Base-by-base conservation (phyloP, 1,140 invertebrate species). In the Listronotus oregonensis region DNA sequence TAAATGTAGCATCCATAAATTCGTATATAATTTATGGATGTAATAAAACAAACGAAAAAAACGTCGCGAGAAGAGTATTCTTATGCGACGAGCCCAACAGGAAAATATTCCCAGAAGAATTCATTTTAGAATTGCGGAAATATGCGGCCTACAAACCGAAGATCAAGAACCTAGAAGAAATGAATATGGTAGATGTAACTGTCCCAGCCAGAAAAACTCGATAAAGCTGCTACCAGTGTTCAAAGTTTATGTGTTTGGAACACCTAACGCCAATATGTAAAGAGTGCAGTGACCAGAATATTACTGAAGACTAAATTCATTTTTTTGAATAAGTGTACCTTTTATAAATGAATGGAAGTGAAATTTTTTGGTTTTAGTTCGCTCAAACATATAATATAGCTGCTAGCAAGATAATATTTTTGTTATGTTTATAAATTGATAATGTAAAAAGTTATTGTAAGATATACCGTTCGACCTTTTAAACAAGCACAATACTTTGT, bases 1-100 rank as follows among this genome's bases (percentile, higher is more conserved):
- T 68, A 43, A 63, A 64, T 59, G 50, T 65, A 44, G 15, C 50
- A 6, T 21, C 10, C 10, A 60, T 61, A 27, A 65, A 68, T 31
- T n/a, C 52, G 12, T 56, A 54, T 55, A 37, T 64, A 11, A 47
- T 63, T 6, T 62, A 43, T 27, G 14, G 46, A 32, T 42, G 8
- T 14, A 52, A 62, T 46, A 52, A 51, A 21, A 32, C 46, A 18
- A 14, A 52, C 11, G 21, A 42, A 17, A 54, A 11, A 42, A 42
- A 44, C 14, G 6, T 15, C 27, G n/a, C 34, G 43, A 40, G 31
- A 52, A 14, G 31, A 47, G 46, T 15, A 12, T 7, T 12, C 8
- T 59, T 47, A 47, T 3, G 46, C 18, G 10, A 49, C 14, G 14
- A 59, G n/a, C 42, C 46, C 21, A 59, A 39, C 40, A 57, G 43